phyloP scores from a whole-genome alignment of 2,888 invertebrate species.

The Holacanthella duospinosa region DNA sequence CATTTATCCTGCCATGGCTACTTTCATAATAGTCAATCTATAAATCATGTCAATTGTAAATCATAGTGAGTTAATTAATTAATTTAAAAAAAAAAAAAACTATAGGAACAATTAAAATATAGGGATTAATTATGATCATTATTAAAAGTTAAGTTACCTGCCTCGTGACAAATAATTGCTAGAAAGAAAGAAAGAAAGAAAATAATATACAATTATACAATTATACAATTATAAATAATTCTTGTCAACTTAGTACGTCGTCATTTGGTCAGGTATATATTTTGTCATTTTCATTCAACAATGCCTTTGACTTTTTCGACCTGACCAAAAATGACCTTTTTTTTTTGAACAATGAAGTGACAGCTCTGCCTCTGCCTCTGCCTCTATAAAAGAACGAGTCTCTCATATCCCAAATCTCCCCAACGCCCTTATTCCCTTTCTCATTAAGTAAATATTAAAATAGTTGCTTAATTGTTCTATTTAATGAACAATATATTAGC shows the following conservation, averaged over 20 bases:
- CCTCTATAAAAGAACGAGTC: too few species aligned
- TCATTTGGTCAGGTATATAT: background rate
- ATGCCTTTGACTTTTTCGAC: background rate
- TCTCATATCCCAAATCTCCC: too few species aligned
- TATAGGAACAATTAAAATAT: background rate
- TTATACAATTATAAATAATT: too few species aligned
- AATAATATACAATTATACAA: too few species aligned
- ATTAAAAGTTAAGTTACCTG: background rate
- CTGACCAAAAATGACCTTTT: background rate
- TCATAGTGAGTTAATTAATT: background rate
- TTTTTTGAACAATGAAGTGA: background rate
- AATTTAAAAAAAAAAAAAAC: background rate
- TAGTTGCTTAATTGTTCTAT: too few species aligned
- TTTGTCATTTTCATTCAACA: background rate
- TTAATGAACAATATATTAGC: too few species aligned
- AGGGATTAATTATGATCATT: background rate
- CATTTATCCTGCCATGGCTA: background rate
- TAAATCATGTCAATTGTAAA: background rate
- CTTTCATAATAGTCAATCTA: slow-evolving; percentile 1
- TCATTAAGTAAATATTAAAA: too few species aligned
- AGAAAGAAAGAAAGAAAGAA: too few species aligned
- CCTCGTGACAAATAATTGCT: background rate
- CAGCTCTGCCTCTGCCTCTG: background rate
- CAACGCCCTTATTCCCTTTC: too few species aligned
- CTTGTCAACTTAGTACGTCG: background rate